phyloP scores from a whole-genome alignment of 2,888 invertebrate genomes.

The Ochlodes sylvanus region DNA sequence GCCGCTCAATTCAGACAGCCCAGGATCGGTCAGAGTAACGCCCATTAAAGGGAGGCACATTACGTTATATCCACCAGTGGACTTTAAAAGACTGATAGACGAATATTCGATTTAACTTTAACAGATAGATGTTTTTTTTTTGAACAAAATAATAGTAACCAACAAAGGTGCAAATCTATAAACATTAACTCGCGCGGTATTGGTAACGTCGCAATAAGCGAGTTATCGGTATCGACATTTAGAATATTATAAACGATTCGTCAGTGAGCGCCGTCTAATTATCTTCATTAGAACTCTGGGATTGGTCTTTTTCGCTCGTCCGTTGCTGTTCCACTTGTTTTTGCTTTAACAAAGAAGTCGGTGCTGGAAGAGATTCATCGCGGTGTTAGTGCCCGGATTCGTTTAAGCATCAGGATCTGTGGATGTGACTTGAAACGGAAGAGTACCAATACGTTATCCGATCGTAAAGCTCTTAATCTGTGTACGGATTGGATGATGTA shows the following conservation, averaged over 20 bases:
- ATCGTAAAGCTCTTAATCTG: neutral
- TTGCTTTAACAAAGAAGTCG: slow-evolving; percentile 12
- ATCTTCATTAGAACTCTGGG: slow-evolving; percentile 52
- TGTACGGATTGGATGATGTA: neutral
- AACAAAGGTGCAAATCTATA: slow-evolving; percentile 20
- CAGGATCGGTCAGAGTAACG: too few species aligned
- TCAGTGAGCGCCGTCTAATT: slow-evolving; percentile 47
- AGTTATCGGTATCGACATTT: slow-evolving; percentile 39
- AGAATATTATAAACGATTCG: slow-evolving; percentile 44
- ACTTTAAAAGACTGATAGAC: too few species aligned
- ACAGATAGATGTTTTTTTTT: too few species aligned
- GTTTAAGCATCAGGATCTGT: neutral
- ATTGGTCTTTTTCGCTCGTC: slow-evolving; percentile 18
- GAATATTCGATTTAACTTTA: too few species aligned
- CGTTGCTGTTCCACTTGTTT: neutral
- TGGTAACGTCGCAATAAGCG: slow-evolving; percentile 42
- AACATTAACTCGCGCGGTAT: slow-evolving; percentile 35
- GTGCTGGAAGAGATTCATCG: neutral
- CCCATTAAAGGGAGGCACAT: neutral
- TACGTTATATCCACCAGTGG: too few species aligned
- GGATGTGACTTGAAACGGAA: too few species aligned
- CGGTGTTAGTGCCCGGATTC: too few species aligned
- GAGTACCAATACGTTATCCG: too few species aligned
- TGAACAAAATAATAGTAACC: neutral
- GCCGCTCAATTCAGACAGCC: too few species aligned